These are phyloP conservation scores for Notiomystis cincta DNA, from an alignment of 2,113 vertebrate species.

Conservation along the genomic window DNA sequence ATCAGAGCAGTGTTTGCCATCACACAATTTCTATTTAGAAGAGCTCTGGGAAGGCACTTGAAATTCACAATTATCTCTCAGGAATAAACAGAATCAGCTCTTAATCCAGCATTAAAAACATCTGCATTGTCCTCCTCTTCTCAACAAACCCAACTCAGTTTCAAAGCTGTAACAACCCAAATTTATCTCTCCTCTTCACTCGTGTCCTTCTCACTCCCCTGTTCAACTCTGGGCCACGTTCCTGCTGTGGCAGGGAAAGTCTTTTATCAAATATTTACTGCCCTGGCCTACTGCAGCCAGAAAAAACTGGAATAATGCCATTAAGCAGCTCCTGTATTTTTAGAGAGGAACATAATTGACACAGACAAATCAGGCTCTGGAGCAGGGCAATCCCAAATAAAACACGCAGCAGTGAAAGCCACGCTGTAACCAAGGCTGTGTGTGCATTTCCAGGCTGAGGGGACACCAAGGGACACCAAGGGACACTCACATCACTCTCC, in stretches of 20 bases:
- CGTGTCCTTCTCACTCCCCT: neutral
- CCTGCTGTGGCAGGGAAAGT: neutral
- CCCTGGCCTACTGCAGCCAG: neutral
- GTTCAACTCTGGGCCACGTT: neutral
- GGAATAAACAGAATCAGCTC: neutral
- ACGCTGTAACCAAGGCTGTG: fast-evolving
- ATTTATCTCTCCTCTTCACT: neutral
- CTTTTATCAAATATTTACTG: slow-evolving; percentile 1
- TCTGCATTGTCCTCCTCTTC: neutral
- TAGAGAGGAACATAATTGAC: neutral
- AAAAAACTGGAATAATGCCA: neutral
- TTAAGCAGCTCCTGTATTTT: neutral
- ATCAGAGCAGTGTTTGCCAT: neutral
- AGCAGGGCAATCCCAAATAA: neutral
- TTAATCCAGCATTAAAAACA: neutral
- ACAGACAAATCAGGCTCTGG: neutral
- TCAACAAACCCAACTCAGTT: neutral
- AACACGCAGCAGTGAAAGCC: fast-evolving
- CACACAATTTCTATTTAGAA: neutral
- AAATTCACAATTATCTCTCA: neutral
- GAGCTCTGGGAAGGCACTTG: neutral
- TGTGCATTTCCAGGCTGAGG: fast-evolving
- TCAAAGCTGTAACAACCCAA: neutral
- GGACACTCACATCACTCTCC: slow-evolving; percentile 64
- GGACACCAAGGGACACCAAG: fast-evolving